Evolutionary conservation across 2,113 vertebrate genomes (phyloP).

Genomic region (Dasyprocta punctata): DNA sequence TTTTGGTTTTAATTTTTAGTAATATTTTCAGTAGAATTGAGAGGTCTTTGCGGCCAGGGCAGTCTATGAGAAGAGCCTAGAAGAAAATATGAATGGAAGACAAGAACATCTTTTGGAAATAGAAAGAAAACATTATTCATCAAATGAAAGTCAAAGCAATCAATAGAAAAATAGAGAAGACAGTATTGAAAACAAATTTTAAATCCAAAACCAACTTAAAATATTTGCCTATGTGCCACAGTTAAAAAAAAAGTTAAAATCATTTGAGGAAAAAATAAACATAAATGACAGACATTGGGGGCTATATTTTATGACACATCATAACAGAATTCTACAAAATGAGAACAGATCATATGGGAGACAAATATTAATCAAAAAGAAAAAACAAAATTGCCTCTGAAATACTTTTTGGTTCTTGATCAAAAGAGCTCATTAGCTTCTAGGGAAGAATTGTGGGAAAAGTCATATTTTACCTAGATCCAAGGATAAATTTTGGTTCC

Average conservation of each 20-base stretch:
- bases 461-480: neutral
- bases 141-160: neutral
- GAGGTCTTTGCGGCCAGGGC: neutral
- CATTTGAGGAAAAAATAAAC: neutral
- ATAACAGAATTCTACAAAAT: neutral
- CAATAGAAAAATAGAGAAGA: neutral
- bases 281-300: neutral
- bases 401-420: neutral
- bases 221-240: neutral
- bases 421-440: neutral
- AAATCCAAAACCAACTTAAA: neutral
- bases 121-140: neutral
- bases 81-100: neutral
- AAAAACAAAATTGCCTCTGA: neutral
- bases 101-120: neutral
- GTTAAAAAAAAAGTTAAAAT: neutral
- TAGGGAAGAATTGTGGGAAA: neutral
- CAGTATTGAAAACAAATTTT: neutral
- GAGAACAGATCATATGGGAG: neutral
- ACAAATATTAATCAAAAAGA: neutral
- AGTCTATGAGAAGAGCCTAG: neutral
- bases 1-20: neutral
- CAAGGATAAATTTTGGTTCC: neutral
- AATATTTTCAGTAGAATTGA: neutral
- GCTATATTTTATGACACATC: neutral